Conservation (phyloP, 2,113 vertebrate species). For the Crotalus horridus region DNA sequence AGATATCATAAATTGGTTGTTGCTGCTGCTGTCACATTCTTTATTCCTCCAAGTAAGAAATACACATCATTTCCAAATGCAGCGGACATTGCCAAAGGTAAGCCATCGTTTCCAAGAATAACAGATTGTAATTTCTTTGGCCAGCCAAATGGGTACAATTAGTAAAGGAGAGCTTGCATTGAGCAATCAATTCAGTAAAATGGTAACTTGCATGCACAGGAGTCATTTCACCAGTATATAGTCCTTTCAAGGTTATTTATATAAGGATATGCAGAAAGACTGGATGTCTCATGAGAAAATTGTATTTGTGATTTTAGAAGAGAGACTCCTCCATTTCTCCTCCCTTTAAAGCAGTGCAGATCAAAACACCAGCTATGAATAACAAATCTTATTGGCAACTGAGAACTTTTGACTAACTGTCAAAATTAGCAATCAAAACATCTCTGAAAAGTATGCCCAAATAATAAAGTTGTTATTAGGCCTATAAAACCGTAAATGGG, state of each 20-base stretch:
- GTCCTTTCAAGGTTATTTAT: neutral
- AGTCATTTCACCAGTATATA: neutral
- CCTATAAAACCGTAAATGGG: neutral
- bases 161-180: conserved; percentile 1
- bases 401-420: neutral
- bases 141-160: conserved; percentile 15
- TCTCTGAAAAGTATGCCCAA: neutral
- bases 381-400: neutral
- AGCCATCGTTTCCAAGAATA: conserved; percentile 11
- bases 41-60: neutral
- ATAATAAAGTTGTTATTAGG: neutral
- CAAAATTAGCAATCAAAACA: neutral
- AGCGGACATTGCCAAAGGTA: conserved; percentile 17
- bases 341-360: neutral
- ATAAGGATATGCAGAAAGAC: neutral
- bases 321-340: neutral
- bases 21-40: conserved; percentile 1
- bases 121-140: conserved; percentile 1
- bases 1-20: neutral
- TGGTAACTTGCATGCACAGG: neutral
- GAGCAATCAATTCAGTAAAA: neutral
- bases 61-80: conserved; percentile 10
- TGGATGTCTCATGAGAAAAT: neutral
- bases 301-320: neutral
- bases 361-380: neutral